phyloP scores from a whole-genome alignment of 2,113 vertebrate genomes.

The Daboia siamensis region DNA sequence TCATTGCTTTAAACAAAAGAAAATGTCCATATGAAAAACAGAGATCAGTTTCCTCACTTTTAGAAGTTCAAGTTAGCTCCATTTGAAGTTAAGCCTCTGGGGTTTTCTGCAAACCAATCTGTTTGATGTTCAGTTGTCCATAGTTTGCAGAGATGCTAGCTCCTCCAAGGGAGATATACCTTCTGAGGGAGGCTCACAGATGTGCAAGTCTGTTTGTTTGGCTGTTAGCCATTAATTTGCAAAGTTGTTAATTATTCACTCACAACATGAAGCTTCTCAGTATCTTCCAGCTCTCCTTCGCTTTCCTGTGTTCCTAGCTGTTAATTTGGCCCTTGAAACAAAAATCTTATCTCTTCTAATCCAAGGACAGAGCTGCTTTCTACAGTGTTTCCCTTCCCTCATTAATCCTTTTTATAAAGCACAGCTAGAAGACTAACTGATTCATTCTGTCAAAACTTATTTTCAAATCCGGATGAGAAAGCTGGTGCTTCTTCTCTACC shows the following conservation, averaged over 20 bases:
- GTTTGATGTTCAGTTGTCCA: background rate
- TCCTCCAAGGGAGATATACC: background rate
- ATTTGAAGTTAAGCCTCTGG: background rate
- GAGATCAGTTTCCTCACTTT: background rate
- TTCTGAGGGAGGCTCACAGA: background rate
- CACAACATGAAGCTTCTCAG: background rate
- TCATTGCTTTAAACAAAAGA: background rate
- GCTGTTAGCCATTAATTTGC: background rate
- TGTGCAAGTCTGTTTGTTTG: background rate
- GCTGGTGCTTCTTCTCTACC: background rate
- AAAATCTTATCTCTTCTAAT: background rate
- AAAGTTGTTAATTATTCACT: background rate
- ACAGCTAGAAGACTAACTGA: background rate
- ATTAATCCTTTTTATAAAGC: background rate
- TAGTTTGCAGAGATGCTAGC: background rate
- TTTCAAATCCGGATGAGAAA: background rate
- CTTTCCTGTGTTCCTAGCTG: background rate
- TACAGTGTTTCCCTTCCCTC: background rate
- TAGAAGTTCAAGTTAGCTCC: background rate
- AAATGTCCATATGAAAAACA: background rate
- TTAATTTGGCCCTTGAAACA: background rate
- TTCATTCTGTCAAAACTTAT: background rate
- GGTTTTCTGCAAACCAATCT: background rate
- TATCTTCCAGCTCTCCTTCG: background rate
- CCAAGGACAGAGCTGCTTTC: background rate